phyloP scores from a whole-genome alignment of 2,888 invertebrate species.

The Cheilosia impressa region DNA sequence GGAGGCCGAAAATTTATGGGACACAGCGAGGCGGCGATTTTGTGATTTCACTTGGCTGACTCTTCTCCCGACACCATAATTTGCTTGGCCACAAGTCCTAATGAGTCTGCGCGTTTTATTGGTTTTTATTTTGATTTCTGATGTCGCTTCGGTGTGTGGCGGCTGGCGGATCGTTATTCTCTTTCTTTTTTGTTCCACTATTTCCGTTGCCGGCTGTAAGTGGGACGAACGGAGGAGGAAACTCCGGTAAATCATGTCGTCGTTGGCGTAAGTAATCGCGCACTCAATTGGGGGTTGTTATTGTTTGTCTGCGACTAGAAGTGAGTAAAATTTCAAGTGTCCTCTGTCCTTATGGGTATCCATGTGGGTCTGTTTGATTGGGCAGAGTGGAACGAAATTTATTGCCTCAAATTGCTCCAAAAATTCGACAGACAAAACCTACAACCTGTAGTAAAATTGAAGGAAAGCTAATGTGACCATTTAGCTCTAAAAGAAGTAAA shows the following conservation, averaged over 20 bases:
- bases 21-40: constrained; percentile 71
- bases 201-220: neutral
- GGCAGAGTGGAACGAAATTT: too few species aligned
- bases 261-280: constrained; percentile 9
- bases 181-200: neutral
- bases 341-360: too few species aligned
- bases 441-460: too few species aligned
- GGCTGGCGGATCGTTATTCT: neutral
- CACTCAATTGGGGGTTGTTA: neutral
- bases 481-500: too few species aligned
- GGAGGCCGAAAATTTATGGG: constrained; percentile 68
- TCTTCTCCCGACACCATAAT: constrained; percentile 45
- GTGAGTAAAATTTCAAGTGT: too few species aligned
- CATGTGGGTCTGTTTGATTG: too few species aligned
- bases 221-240: neutral
- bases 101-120: constrained; percentile 59
- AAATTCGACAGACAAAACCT: too few species aligned
- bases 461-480: too few species aligned
- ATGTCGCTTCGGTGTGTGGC: neutral
- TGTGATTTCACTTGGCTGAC: constrained; percentile 64
- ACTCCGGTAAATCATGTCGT: neutral
- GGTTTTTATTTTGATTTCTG: constrained; percentile 8
- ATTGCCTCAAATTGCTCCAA: too few species aligned
- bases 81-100: constrained; percentile 69
- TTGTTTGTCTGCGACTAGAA: too few species aligned